A percentile compares a stretch with the other conserved stretches of the same genome.
Conservation (phyloP, 2,888 invertebrate genomes). For the Tribolium freemani region DNA sequence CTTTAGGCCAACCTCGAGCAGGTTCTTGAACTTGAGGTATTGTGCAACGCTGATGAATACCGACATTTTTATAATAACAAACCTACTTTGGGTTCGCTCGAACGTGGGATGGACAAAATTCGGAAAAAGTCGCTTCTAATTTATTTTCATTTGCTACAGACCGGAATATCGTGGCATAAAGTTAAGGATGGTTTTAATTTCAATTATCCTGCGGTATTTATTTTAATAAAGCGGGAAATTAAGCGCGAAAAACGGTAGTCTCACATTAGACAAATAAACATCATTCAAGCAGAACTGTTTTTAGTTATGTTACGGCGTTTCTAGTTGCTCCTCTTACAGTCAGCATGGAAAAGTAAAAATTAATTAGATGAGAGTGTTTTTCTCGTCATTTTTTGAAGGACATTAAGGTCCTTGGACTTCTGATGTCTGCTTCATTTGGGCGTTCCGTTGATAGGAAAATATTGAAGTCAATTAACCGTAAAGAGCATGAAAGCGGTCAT, state of each 20-base stretch:
- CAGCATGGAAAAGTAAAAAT: background rate
- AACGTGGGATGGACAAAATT: background rate
- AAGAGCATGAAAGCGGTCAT: too few relatives aligned
- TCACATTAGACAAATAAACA: background rate
- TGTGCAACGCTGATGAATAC: constrained; percentile 18
- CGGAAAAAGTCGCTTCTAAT: background rate
- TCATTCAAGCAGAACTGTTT: background rate
- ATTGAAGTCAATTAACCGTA: background rate
- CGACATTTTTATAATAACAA: constrained; percentile 11
- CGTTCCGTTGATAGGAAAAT: background rate
- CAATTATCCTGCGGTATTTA: constrained; percentile 9
- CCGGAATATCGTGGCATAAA: background rate
- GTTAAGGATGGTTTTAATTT: background rate
- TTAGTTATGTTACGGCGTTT: background rate
- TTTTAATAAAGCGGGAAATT: constrained; percentile 1
- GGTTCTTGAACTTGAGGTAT: constrained; percentile 23
- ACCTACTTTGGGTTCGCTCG: background rate
- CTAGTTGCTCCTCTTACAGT: background rate
- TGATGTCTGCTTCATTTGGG: too few relatives aligned
- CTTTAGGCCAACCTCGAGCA: background rate
- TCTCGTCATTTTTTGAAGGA: background rate
- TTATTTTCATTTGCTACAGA: constrained; percentile 19
- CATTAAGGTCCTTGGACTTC: background rate
- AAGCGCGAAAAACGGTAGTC: background rate
- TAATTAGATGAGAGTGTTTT: background rate